These are phyloP conservation scores for Cyclura pinguis DNA, from an alignment of 2,797 vertebrate species.

Conservation along the genomic window DNA sequence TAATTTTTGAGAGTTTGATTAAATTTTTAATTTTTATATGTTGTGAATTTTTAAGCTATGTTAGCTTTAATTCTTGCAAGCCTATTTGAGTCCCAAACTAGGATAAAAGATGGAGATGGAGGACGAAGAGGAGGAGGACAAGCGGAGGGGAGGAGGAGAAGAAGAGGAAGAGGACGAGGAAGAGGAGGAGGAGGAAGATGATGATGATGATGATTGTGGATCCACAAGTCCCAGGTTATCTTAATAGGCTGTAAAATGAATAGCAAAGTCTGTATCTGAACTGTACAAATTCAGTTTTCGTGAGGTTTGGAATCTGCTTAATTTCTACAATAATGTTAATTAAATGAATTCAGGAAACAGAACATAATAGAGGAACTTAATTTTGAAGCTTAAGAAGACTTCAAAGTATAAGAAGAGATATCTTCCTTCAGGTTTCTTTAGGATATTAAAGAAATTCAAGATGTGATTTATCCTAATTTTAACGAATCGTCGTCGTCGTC, in stretches of 20 bases:
- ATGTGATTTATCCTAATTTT: slow-evolving; percentile 1
- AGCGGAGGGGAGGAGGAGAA: too few species aligned
- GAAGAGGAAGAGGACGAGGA: too few species aligned
- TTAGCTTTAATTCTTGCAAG: too few species aligned
- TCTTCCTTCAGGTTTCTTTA: slow-evolving; percentile 5
- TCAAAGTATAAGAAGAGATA: slow-evolving; percentile 2
- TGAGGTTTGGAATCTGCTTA: slow-evolving; percentile 9
- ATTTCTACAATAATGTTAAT: slow-evolving; percentile 50
- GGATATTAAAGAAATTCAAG: neutral
- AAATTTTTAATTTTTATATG: too few species aligned
- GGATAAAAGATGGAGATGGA: too few species aligned
- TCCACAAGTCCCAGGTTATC: neutral
- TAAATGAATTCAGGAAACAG: slow-evolving; percentile 53
- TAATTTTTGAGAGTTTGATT: too few species aligned
- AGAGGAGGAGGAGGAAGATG: neutral
- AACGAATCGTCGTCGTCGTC: neutral
- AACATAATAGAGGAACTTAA: slow-evolving; percentile 44
- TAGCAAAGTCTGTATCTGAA: too few species aligned
- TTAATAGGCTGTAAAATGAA: neutral
- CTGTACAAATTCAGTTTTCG: neutral
- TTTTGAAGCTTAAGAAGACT: slow-evolving; percentile 10
- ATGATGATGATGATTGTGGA: neutral
- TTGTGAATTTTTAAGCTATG: too few species aligned
- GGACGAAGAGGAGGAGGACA: too few species aligned
- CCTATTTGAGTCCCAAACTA: too few species aligned